Evolutionary conservation across 2,113 vertebrate genomes (phyloP).

Genomic region (Pollimyrus isidori): DNA sequence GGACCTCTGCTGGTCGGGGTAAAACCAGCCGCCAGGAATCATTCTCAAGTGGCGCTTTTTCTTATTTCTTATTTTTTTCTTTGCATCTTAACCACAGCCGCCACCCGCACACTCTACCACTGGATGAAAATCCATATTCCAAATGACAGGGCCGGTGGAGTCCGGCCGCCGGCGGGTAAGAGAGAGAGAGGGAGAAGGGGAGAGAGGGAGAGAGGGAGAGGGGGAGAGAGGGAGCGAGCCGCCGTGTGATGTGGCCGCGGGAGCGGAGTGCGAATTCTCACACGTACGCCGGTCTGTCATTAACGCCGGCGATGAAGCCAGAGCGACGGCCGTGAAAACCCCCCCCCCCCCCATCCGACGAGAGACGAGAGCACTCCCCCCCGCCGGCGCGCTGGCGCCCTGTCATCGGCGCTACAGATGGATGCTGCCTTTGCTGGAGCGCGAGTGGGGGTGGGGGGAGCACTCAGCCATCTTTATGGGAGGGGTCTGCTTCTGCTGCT

Average conservation of each 20-base stretch:
- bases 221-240: neutral
- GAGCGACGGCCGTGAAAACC: slow-evolving; percentile 62
- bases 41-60: neutral
- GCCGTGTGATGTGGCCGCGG: neutral
- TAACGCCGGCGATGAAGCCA: slow-evolving; percentile 64
- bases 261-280: slow-evolving; percentile 17
- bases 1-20: neutral
- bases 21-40: neutral
- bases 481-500: neutral
- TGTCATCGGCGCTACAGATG: slow-evolving; percentile 72
- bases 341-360: slow-evolving; percentile 64
- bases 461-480: slow-evolving; percentile 24
- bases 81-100: neutral
- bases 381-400: slow-evolving; percentile 75
- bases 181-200: neutral
- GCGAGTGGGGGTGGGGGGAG: slow-evolving; percentile 18
- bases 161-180: neutral
- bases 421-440: slow-evolving; percentile 60
- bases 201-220: neutral
- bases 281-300: slow-evolving; percentile 61
- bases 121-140: slow-evolving; percentile 2
- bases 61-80: neutral
- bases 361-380: slow-evolving; percentile 69
- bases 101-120: neutral
- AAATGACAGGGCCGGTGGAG: neutral